phyloP scores from a whole-genome alignment of 2,797 vertebrate genomes.

The Myripristis murdjan region DNA sequence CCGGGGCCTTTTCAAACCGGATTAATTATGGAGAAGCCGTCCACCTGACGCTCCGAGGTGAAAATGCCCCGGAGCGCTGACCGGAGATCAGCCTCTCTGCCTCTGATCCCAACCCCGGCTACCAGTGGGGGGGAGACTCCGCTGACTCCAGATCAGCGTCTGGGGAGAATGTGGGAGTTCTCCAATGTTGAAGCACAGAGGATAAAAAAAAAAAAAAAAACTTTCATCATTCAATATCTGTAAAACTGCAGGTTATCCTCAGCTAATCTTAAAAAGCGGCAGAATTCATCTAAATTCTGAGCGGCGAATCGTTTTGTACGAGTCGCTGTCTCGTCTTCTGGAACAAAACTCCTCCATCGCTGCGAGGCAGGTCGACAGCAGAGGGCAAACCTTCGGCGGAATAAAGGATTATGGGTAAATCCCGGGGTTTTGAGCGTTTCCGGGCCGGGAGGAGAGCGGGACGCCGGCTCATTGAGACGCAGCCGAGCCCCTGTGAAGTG shows the following conservation, averaged over 20 bases:
- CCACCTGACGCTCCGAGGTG: neutral
- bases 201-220: no score
- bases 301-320: slow-evolving; percentile 19
- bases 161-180: no score
- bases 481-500: slow-evolving; percentile 29
- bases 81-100: neutral
- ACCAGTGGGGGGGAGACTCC: neutral
- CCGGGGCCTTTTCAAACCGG: neutral
- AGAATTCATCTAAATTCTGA: neutral
- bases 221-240: no score
- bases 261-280: no score
- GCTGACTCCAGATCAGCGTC: neutral
- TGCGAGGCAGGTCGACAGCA: slow-evolving; percentile 36
- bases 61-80: neutral
- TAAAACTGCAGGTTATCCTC: no score
- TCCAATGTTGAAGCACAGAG: no score
- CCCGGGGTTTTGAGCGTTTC: slow-evolving; percentile 42
- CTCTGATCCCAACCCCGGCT: neutral
- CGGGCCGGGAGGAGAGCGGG: slow-evolving; percentile 50
- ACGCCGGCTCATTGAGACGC: slow-evolving; percentile 64
- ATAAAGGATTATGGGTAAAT: slow-evolving; percentile 70
- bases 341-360: slow-evolving; percentile 35
- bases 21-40: neutral
- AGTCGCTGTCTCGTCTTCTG: neutral
- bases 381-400: slow-evolving; percentile 41